These are phyloP conservation scores for Subanguina moxae DNA, from an alignment of 1,140 invertebrate species.

Conservation along the genomic window DNA sequence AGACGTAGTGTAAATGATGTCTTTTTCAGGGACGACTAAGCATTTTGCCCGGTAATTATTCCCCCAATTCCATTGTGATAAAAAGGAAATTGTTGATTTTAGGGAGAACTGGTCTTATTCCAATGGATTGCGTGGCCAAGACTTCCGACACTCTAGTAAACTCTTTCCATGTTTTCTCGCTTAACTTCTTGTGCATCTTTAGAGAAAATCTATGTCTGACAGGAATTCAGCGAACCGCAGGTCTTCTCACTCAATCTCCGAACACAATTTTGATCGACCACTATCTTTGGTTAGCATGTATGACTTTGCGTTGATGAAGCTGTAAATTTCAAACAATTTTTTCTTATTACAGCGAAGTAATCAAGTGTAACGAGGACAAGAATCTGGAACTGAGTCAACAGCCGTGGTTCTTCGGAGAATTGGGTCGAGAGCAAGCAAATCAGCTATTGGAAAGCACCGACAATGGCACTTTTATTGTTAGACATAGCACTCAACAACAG, in stretches of 20 bases:
- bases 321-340: background rate
- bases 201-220: slow-evolving; percentile 4
- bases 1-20: background rate
- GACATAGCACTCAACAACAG: slow-evolving; percentile 55
- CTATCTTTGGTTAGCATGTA: slow-evolving; percentile 30
- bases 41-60: background rate
- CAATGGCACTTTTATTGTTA: slow-evolving; percentile 60
- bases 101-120: slow-evolving; percentile 15
- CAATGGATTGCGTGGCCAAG: slow-evolving; percentile 9
- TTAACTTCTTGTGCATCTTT: background rate
- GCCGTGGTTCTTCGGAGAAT: slow-evolving; percentile 60
- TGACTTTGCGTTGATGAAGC: background rate
- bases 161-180: background rate
- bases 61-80: no score
- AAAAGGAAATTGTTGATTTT: background rate
- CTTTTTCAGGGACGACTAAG: slow-evolving; percentile 18
- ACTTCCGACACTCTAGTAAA: background rate
- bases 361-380: slow-evolving; percentile 11
- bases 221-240: background rate
- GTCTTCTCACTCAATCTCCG: background rate
- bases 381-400: slow-evolving; percentile 12
- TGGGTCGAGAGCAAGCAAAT: slow-evolving; percentile 58
- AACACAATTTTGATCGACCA: background rate
- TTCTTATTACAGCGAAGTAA: slow-evolving; percentile 24
- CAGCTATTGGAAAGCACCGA: slow-evolving; percentile 51